These are phyloP conservation scores for Notarius quadriscutis DNA, from an alignment of 2,113 vertebrate species.

Conservation along the genomic window DNA sequence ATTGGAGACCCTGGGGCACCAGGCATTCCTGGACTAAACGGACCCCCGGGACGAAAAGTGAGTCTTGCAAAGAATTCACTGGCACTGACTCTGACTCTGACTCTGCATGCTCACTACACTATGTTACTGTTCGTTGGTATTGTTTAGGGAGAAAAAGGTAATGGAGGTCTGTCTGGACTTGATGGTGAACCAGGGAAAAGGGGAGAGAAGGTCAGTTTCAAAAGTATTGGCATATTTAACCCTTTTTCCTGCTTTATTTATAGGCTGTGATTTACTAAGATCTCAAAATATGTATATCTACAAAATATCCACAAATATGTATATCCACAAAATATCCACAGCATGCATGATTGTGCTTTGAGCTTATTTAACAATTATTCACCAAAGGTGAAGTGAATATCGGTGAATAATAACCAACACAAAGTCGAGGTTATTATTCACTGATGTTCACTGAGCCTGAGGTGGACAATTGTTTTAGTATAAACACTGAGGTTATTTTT, in stretches of 20 bases:
- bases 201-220: constrained; percentile 79
- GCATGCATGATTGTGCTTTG: not conserved
- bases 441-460: no score
- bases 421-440: no score
- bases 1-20: constrained; percentile 71
- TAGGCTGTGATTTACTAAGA: not conserved
- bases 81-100: not conserved
- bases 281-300: not conserved
- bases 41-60: constrained; percentile 77
- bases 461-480: no score
- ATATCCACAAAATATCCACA: no score
- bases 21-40: constrained; percentile 74
- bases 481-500: no score
- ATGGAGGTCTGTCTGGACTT: constrained; percentile 69
- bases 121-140: not conserved
- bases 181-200: constrained; percentile 74
- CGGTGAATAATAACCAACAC: no score
- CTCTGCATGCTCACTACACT: not conserved
- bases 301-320: no score
- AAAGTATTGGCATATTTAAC: not conserved
- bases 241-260: not conserved
- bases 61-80: constrained; percentile 5
- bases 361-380: no score
- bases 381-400: no score
- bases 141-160: constrained; percentile 77